Conservation (phyloP, 2,888 invertebrate genomes). For the Operophtera brumata region DNA sequence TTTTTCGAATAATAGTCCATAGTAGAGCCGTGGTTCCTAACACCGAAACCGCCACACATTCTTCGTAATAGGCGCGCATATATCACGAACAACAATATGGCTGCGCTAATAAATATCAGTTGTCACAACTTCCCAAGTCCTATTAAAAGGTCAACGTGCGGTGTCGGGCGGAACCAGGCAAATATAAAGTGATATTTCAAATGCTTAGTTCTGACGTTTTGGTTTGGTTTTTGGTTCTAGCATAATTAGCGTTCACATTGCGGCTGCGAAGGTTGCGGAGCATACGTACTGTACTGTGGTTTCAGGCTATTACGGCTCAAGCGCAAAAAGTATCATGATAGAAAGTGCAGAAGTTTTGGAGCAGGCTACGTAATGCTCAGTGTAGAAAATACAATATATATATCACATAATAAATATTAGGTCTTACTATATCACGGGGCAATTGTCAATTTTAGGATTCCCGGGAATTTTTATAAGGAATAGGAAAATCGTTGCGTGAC, state of each 20-base stretch:
- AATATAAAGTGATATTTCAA: conserved; percentile 41
- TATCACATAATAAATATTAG: too few relatives aligned
- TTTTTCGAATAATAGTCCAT: too few relatives aligned
- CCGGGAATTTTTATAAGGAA: too few relatives aligned
- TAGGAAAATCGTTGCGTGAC: too few relatives aligned
- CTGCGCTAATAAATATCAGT: conserved; percentile 66
- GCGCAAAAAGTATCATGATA: conserved; percentile 10
- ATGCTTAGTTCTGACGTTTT: conserved; percentile 30
- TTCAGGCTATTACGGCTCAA: conserved; percentile 17
- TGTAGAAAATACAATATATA: too few relatives aligned
- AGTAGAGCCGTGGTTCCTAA: background rate
- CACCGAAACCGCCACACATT: conserved; percentile 5
- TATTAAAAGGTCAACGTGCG: conserved; percentile 39
- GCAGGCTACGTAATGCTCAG: too few relatives aligned
- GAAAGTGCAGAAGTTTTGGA: too few relatives aligned
- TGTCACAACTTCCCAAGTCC: conserved; percentile 58
- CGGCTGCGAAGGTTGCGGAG: conserved; percentile 12
- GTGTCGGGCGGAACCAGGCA: conserved; percentile 22
- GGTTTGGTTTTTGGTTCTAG: conserved; percentile 16
- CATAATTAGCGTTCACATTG: conserved; percentile 23
- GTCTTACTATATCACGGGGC: too few relatives aligned
- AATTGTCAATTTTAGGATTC: too few relatives aligned
- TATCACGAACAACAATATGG: conserved; percentile 67
- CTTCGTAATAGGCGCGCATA: conserved; percentile 57
- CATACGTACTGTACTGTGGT: too few relatives aligned